phyloP scores from a whole-genome alignment of 2,113 vertebrate species.

The Mirza zaza region DNA sequence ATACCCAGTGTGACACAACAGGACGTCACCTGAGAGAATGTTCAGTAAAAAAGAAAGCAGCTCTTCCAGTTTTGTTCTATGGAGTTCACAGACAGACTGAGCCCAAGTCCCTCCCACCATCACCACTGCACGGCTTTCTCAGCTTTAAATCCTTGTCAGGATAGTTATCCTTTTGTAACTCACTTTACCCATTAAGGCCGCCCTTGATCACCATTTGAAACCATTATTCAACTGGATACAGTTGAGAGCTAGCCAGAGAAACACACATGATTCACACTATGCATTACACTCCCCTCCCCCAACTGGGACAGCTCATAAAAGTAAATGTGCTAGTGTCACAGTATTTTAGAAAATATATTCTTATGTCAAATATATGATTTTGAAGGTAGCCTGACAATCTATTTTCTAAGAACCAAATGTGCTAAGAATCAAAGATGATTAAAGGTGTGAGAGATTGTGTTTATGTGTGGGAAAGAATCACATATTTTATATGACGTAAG shows the following conservation, averaged over 20 bases:
- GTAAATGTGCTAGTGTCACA: background rate
- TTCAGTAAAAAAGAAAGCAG: background rate
- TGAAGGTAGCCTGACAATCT: background rate
- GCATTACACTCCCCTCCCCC: background rate
- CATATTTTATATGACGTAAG: background rate
- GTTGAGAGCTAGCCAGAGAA: background rate
- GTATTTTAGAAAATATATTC: background rate
- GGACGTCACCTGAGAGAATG: background rate
- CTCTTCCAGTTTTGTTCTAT: background rate
- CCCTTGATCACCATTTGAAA: background rate
- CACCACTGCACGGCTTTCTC: background rate
- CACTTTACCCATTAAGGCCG: background rate
- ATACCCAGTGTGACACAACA: background rate
- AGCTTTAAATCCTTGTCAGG: background rate
- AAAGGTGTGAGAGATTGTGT: background rate
- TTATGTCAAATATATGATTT: background rate
- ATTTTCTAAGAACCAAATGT: background rate
- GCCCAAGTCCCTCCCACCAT: background rate
- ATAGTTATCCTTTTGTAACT: background rate
- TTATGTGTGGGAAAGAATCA: background rate
- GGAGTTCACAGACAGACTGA: background rate
- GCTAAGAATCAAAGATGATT: constrained; percentile 3
- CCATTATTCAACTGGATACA: background rate
- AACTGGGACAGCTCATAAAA: background rate
- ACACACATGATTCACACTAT: background rate